Base-by-base conservation (phyloP, 37 sponge, comb jelly and placozoan genomes). In the Amphimedon queenslandica region DNA sequence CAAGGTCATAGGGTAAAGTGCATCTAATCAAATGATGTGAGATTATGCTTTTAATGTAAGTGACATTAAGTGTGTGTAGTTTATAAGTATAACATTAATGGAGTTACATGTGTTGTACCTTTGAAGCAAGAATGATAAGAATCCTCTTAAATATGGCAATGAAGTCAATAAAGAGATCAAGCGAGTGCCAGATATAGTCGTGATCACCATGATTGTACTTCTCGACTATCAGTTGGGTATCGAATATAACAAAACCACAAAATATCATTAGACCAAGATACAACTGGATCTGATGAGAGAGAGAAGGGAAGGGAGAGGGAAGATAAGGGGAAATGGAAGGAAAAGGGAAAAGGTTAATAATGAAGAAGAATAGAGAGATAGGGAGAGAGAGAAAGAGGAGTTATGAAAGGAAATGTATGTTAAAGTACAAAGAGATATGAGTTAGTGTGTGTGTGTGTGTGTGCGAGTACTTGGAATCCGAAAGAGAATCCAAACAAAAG, bases 171-270 rank as follows among this genome's bases (percentile, higher is more conserved):
- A 97, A 97, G 65, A 97, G 88, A 40, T 94, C 98, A 0, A 97
- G 75, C 42, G 98, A 94, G 75, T 97, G 98, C 86, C 92, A 83
- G 69, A 94, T 84, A 64, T 77, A 94, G 71, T 97, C 98, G 1
- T 82, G 57, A 75, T 97, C 91, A 21, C 98, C 98, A 70, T 40
- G 60, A 43, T 89, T 74, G 63, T 78, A 85, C 67, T 81, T 77
- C 86, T 97, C 91, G n/a, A 94, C 80, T 55, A 97, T 97, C 53
- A 97, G 86, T 60, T 97, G 98, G 31, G 98, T 97, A 75, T 97
- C 98, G 58, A 87, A 97, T 58, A 93, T 76, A 4, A 97, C 90
- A 75, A 97, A 97, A 3, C 82, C 94, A 72, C 94, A 93, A 80
- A 93, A 90, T 58, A 97, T n/a, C 27, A 91, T 27, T 74, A 97